Evolutionary conservation across 2,113 vertebrate species (phyloP).

Genomic region (Petrocephalus microphthalmus): DNA sequence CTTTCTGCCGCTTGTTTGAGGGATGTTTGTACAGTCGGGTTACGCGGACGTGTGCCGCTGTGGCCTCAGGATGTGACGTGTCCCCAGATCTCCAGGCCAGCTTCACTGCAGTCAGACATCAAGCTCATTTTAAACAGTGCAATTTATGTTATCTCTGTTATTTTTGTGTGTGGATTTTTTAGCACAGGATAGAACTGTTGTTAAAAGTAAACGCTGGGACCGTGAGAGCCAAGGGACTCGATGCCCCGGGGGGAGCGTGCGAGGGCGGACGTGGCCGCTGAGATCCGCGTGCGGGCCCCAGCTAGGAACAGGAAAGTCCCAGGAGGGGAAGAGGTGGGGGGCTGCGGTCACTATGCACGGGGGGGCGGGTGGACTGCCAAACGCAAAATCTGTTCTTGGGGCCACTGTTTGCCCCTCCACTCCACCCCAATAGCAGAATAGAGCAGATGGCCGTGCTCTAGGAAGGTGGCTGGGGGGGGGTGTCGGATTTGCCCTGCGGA

Average conservation of each 20-base stretch:
- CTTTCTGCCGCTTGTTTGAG: not conserved
- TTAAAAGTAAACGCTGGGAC: not conserved
- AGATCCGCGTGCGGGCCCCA: no score
- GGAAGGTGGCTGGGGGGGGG: conserved; percentile 57
- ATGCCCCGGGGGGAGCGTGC: not conserved
- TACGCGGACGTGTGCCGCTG: not conserved
- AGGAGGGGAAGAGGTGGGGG: not conserved
- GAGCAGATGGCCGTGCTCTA: conserved; percentile 65
- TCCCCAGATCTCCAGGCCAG: not conserved
- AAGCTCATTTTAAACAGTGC: not conserved
- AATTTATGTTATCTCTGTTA: not conserved
- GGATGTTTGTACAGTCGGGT: not conserved
- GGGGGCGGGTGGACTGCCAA: conserved; percentile 49
- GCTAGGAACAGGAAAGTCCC: no score
- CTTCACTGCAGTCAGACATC: not conserved
- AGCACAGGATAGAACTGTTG: not conserved
- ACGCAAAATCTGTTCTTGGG: conserved; percentile 64
- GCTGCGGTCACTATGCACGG: conserved; percentile 41
- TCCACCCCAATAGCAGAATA: conserved; percentile 53
- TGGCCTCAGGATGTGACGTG: not conserved
- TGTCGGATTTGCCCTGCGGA: conserved; percentile 58
- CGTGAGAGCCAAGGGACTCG: not conserved
- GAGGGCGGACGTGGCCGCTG: not conserved
- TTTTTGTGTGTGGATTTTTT: not conserved
- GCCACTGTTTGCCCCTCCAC: conserved; percentile 55